phyloP scores from a whole-genome alignment of 2,113 vertebrate genomes.

The Verasper variegatus region DNA sequence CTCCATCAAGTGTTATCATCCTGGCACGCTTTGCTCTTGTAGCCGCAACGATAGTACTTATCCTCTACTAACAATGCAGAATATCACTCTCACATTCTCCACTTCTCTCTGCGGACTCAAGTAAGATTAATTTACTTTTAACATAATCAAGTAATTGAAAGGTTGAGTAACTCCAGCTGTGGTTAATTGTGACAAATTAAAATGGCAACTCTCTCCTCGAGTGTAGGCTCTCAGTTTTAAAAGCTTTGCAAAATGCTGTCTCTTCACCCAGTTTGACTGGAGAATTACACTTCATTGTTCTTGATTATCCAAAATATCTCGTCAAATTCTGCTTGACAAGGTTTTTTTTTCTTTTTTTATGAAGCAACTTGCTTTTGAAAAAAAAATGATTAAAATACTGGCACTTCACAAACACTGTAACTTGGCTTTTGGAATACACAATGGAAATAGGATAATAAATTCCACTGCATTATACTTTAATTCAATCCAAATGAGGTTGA shows the following conservation, averaged over 20 bases:
- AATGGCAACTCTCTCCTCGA: constrained; percentile 25
- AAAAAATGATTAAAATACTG: constrained; percentile 5
- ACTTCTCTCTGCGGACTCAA: neutral
- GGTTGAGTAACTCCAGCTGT: constrained; percentile 16
- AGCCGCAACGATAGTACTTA: neutral
- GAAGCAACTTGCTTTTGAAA: constrained; percentile 14
- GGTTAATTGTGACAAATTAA: constrained; percentile 42
- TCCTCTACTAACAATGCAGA: neutral
- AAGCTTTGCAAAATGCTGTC: constrained; percentile 16
- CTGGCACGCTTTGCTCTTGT: neutral
- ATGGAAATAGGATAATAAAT: constrained; percentile 62
- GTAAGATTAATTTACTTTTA: constrained; percentile 1
- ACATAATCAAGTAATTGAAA: constrained; percentile 31
- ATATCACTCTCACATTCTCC: neutral
- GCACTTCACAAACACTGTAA: constrained; percentile 23
- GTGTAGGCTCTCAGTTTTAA: constrained; percentile 16
- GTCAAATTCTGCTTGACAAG: constrained; percentile 31
- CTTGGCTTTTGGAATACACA: constrained; percentile 41
- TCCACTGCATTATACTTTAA: constrained; percentile 64
- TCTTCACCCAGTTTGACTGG: constrained; percentile 37
- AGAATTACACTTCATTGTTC: constrained; percentile 20
- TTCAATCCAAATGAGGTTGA: constrained; percentile 69
- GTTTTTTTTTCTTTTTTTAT: constrained; percentile 2
- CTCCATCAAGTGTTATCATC: neutral
- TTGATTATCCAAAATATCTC: constrained; percentile 25